Base-by-base conservation (phyloP, 1,140 invertebrate genomes). In the Hydropsyche tenuis region DNA sequence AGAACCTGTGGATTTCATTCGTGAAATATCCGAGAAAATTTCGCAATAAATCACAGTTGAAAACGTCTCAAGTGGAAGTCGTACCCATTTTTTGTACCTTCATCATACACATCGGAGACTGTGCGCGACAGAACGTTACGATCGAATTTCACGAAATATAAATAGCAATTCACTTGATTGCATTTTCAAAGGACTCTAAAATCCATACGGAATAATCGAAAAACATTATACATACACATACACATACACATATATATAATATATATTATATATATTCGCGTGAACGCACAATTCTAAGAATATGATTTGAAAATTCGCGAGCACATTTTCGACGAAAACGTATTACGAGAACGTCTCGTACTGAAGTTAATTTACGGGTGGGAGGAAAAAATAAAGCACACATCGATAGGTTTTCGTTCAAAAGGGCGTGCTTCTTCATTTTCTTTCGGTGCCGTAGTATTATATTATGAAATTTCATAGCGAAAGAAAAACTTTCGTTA, bases 401-500 rank as follows among this genome's bases (percentile, higher is more conserved):
- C 20, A 18, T 53, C 48, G 20, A 53, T 53, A 53, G 48, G 16
- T 16, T 53, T 16, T 20, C 48, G 16, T 53, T 53, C 48, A 53
- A 20, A 53, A 16, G 48, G 1, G 16, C 16, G 48, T 20, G 48
- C n/a, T 18, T 53, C 48, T 53, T 53, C 48, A 53, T 53, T 53
- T 53, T 53, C 48, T 2, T 37, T 9, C 3, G 30, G 9, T 4
- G 30, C 30, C 3, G 9, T 37, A 37, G 9, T 37, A 37, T 37
- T 37, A 37, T 37, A 37, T 37, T 37, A 37, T 37, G 30, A 9
- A 37, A 37, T 37, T 37, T 37, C 30, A 9, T 37, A 37, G 30
- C 48, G 48, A 53, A 37, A 53, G 48, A 53, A 53, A 46, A 53
- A 53, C 48, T 53, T 53, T 53, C 48, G 9, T 16, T 53, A 18